phyloP scores from a whole-genome alignment of 2,113 vertebrate genomes.

The Nesoenas mayeri region DNA sequence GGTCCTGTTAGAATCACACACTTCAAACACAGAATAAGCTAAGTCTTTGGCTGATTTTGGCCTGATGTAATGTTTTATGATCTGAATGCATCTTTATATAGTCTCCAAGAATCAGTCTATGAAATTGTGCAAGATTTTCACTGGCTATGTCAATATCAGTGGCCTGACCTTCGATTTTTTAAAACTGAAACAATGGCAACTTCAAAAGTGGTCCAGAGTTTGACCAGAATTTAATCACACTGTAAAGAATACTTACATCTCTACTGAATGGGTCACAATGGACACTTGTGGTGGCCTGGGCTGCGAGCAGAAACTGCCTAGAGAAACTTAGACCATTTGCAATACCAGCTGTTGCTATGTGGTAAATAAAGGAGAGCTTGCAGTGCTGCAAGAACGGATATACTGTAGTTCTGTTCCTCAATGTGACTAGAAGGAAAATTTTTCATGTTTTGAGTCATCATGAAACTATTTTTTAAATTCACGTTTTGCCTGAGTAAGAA shows the following conservation, averaged over 20 bases:
- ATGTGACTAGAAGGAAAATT: not conserved
- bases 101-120: not conserved
- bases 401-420: not conserved
- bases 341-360: not conserved
- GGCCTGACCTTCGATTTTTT: not conserved
- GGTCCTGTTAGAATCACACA: accelerated
- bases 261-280: not conserved
- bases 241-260: not conserved
- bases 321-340: not conserved
- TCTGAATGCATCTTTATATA: not conserved
- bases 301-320: not conserved
- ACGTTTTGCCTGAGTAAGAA: not conserved
- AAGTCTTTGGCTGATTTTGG: not conserved
- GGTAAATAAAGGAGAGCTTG: not conserved
- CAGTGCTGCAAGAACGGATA: accelerated
- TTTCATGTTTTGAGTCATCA: not conserved
- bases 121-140: not conserved
- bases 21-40: not conserved
- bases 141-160: not conserved
- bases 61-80: not conserved
- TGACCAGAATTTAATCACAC: not conserved
- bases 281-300: not conserved
- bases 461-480: not conserved
- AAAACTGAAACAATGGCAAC: not conserved
- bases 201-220: not conserved